Percentiles rank a stretch among this genome's conserved stretches.
Evolutionary conservation across 2,888 invertebrate species (phyloP).

Genomic region (Ectropis crepuscularia): DNA sequence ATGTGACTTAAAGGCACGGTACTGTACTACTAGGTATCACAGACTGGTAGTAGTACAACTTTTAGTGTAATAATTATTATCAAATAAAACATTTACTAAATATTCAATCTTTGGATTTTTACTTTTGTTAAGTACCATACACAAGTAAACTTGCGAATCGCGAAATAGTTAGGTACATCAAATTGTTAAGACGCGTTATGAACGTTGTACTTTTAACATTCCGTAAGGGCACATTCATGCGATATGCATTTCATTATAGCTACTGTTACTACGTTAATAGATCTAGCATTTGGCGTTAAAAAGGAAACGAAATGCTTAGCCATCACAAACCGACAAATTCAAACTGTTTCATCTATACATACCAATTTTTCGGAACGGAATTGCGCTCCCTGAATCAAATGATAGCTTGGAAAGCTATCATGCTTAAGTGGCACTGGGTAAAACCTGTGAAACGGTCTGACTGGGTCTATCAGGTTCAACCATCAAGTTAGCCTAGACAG

Average conservation of each 20-base stretch:
- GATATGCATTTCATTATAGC: slow-evolving; percentile 36
- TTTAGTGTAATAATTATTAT: too few species aligned
- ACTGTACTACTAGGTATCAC: too few species aligned
- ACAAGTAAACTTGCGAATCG: slow-evolving; percentile 26
- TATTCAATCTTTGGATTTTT: too few species aligned
- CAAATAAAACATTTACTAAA: too few species aligned
- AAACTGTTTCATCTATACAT: background rate
- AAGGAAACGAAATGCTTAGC: slow-evolving; percentile 40
- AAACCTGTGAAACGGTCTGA: too few species aligned
- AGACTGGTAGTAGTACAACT: too few species aligned
- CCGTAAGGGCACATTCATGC: slow-evolving; percentile 32
- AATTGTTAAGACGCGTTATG: slow-evolving; percentile 14
- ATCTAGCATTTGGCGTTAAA: slow-evolving; percentile 70
- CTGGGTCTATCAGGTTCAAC: too few species aligned
- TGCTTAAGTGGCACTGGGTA: too few species aligned
- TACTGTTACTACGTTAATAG: slow-evolving; percentile 34
- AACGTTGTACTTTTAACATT: slow-evolving; percentile 35
- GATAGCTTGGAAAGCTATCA: too few species aligned
- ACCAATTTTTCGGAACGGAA: background rate
- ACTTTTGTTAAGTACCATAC: slow-evolving; percentile 8
- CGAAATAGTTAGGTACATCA: slow-evolving; percentile 29
- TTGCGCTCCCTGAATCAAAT: background rate
- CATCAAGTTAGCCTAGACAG: too few species aligned
- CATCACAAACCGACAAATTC: background rate
- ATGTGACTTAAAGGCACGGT: too few species aligned